Conservation (phyloP, 2,888 invertebrate species). For the Cylloceria caligata region DNA sequence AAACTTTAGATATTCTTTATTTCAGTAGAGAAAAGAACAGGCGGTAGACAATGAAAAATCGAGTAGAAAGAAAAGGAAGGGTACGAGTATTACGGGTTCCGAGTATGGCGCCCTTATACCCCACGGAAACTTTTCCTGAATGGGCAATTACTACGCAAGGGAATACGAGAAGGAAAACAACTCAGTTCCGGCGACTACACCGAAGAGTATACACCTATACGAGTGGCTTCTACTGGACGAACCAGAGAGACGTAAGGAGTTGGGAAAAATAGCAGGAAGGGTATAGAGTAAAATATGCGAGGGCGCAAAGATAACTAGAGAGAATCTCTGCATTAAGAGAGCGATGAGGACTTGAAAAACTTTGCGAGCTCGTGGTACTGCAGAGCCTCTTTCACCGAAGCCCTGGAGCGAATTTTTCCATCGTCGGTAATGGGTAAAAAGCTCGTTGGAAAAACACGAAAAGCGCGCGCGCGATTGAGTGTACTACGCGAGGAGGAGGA, state of each 20-base stretch:
- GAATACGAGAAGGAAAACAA: constrained; percentile 60
- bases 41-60: constrained; percentile 9
- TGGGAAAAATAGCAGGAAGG: constrained; percentile 42
- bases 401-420: constrained; percentile 62
- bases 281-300: constrained; percentile 24
- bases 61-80: constrained; percentile 16
- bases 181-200: constrained; percentile 41
- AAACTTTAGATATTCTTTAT: background rate
- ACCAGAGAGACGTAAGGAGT: constrained; percentile 15
- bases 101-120: constrained; percentile 32
- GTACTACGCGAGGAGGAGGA: constrained; percentile 8
- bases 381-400: constrained; percentile 39
- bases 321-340: constrained; percentile 67
- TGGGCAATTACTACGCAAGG: constrained; percentile 66
- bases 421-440: constrained; percentile 62
- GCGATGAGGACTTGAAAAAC: constrained; percentile 56
- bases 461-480: constrained; percentile 22
- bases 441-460: constrained; percentile 55
- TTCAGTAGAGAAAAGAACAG: background rate
- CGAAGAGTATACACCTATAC: constrained; percentile 31
- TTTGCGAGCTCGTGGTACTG: constrained; percentile 31
- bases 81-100: constrained; percentile 29
- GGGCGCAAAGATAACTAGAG: constrained; percentile 55
- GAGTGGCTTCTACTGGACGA: constrained; percentile 10
- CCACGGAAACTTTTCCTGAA: constrained; percentile 65